Evolutionary conservation across 37 sponge, comb jelly and placozoan species (phyloP).

Genomic region (Spongilla lacustris): DNA sequence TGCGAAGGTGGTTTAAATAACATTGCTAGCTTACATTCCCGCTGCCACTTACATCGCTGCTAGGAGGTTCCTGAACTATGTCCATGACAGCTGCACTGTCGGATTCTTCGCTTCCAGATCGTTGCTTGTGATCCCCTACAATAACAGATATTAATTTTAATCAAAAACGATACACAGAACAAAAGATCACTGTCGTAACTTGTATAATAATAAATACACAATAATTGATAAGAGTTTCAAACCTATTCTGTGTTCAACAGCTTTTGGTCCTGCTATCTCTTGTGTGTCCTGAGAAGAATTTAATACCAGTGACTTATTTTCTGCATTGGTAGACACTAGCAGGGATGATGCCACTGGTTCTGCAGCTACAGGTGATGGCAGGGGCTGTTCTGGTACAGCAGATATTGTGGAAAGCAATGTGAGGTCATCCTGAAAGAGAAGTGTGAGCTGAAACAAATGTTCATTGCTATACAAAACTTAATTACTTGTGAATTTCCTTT

Average conservation of each 20-base stretch:
- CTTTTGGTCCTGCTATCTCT: neutral
- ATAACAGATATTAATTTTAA: too few species aligned
- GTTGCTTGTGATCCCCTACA: neutral
- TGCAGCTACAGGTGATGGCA: neutral
- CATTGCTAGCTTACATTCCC: neutral
- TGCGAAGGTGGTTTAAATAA: too few species aligned
- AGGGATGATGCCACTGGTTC: neutral
- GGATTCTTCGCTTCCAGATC: neutral
- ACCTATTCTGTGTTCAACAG: neutral
- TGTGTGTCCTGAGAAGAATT: neutral
- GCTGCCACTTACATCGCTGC: neutral
- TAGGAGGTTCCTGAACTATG: neutral
- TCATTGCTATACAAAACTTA: neutral
- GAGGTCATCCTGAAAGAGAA: slow-evolving; percentile 16
- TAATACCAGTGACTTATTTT: neutral
- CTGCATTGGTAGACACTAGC: neutral
- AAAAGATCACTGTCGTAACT: too few species aligned
- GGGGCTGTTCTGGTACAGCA: neutral
- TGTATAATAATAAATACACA: too few species aligned
- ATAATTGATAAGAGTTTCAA: too few species aligned
- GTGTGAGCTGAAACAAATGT: neutral
- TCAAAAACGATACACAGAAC: too few species aligned
- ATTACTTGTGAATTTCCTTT: slow-evolving; percentile 52
- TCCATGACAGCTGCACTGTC: neutral
- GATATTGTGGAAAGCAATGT: slow-evolving; percentile 14